Percentiles rank a stretch among this genome's conserved stretches.
Conservation (phyloP, 2,797 vertebrate genomes). For the Zalophus californianus region DNA sequence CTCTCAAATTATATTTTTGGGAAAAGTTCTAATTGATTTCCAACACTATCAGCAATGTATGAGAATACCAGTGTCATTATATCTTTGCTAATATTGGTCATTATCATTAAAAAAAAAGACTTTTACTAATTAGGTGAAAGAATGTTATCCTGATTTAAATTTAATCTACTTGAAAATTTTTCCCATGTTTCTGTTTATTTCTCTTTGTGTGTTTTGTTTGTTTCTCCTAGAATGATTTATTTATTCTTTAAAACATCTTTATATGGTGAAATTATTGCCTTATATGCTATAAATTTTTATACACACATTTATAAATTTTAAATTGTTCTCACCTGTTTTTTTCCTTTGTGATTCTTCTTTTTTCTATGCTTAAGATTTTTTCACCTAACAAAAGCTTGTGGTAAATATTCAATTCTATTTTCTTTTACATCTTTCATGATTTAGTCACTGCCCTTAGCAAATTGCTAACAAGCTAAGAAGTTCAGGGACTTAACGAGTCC, state of each 20-base stretch:
- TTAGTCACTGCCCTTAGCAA: constrained; percentile 33
- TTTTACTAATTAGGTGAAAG: constrained; percentile 44
- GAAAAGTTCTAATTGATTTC: constrained; percentile 1
- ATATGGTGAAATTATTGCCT: constrained; percentile 19
- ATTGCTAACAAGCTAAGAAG: constrained; percentile 47
- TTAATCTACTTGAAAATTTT: constrained; percentile 35
- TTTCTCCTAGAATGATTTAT: constrained; percentile 44
- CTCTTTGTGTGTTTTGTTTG: constrained; percentile 34
- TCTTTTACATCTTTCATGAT: constrained; percentile 26
- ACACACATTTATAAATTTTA: constrained; percentile 10
- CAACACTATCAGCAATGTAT: neutral
- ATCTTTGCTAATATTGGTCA: constrained; percentile 27
- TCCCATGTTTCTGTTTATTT: constrained; percentile 47
- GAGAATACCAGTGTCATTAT: neutral
- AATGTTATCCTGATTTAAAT: constrained; percentile 47
- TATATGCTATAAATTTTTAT: neutral
- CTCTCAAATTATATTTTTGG: constrained; percentile 54
- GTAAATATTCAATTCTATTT: neutral
- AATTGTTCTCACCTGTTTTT: neutral
- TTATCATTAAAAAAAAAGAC: constrained; percentile 24
- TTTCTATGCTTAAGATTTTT: constrained; percentile 33
- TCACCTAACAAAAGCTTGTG: neutral
- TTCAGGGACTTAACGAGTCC: constrained; percentile 44
- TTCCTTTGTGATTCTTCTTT: constrained; percentile 56
- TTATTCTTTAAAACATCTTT: constrained; percentile 30